Percentiles rank a stretch among this genome's conserved stretches.
These are phyloP conservation scores for Coleophora flavipennella DNA, from an alignment of 2,888 invertebrate genomes.

Conservation along the genomic window DNA sequence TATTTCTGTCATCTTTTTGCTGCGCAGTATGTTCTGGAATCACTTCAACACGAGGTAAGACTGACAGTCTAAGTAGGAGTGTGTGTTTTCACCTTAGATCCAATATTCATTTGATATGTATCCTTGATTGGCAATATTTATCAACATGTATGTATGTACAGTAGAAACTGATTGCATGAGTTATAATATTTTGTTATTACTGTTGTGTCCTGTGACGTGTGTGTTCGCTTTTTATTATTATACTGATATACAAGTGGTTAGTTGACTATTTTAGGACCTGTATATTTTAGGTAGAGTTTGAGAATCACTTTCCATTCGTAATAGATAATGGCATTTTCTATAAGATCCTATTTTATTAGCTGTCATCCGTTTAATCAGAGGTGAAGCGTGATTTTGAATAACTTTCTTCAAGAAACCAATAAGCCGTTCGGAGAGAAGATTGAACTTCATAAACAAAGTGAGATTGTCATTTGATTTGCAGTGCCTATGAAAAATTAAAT, in stretches of 20 bases:
- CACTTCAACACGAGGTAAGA: slow-evolving; percentile 99
- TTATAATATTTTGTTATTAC: slow-evolving; percentile 35
- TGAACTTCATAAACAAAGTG: no score
- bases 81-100: slow-evolving; percentile 26
- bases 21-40: slow-evolving; percentile 98
- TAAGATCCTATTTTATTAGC: no score
- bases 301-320: neutral
- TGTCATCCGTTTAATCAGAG: no score
- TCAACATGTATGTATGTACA: slow-evolving; percentile 16
- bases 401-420: no score
- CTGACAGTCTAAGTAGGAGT: slow-evolving; percentile 41
- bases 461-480: no score
- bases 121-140: slow-evolving; percentile 24
- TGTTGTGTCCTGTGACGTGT: slow-evolving; percentile 75
- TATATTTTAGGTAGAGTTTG: slow-evolving; percentile 6
- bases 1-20: slow-evolving; percentile 83
- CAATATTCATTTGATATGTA: slow-evolving; percentile 15
- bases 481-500: no score
- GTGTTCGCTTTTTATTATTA: slow-evolving; percentile 73
- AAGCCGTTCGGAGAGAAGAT: no score
- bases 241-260: slow-evolving; percentile 16
- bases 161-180: slow-evolving; percentile 30
- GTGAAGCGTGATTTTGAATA: no score
- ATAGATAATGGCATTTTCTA: neutral
- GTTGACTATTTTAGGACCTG: slow-evolving; percentile 8